Conservation (phyloP, 2,888 invertebrate species). For the Ectemnius continuus region DNA sequence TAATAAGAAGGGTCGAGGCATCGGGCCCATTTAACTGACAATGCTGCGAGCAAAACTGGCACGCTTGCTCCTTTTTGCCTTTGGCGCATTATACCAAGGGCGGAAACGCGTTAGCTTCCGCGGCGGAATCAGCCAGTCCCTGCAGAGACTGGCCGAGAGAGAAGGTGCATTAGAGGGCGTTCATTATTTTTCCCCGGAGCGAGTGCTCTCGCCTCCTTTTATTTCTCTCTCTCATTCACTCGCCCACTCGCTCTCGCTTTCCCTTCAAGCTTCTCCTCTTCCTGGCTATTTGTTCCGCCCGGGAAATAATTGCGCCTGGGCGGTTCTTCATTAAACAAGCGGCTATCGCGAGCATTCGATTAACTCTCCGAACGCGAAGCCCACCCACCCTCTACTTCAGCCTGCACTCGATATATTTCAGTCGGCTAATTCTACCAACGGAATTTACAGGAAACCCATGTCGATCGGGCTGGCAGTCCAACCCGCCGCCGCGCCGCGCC, state of each 20-base stretch:
- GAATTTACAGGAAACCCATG: conserved; percentile 4
- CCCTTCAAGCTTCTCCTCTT: neutral
- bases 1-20: neutral
- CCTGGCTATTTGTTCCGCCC: neutral
- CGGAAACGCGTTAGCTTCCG: too few species aligned
- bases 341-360: conserved; percentile 29
- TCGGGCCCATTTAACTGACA: too few species aligned
- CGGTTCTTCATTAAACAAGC: conserved; percentile 16
- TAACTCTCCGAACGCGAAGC: conserved; percentile 17
- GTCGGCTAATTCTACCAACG: conserved; percentile 1
- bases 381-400: neutral
- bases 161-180: conserved; percentile 24
- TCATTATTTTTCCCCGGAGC: conserved; percentile 24
- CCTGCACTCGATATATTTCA: neutral
- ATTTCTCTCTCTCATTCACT: neutral
- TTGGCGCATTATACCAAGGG: too few species aligned
- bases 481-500: neutral
- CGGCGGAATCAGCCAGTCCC: too few species aligned
- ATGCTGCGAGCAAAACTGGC: too few species aligned
- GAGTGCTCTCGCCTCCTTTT: neutral
- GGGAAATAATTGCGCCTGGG: conserved; percentile 3
- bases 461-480: neutral
- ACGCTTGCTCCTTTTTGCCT: too few species aligned
- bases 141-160: neutral
- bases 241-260: neutral